These are phyloP conservation scores for Nomada ruficornis DNA, from an alignment of 2,888 invertebrate genomes.

Conservation along the genomic window DNA sequence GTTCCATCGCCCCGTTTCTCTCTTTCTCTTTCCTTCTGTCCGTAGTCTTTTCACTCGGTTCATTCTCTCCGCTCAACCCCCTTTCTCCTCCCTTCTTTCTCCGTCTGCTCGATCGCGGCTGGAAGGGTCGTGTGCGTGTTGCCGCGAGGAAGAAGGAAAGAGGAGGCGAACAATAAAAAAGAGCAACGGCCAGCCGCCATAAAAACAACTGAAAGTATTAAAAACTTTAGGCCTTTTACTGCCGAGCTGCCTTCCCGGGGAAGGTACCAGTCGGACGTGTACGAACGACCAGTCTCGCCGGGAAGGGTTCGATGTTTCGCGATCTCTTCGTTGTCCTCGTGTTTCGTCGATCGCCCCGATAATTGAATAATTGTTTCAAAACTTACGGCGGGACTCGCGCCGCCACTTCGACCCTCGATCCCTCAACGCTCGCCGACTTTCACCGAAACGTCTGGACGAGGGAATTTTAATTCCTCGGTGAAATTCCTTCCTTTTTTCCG, in stretches of 20 bases:
- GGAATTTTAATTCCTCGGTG: too few species aligned
- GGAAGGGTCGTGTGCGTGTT: conserved; percentile 59
- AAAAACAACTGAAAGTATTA: conserved; percentile 84
- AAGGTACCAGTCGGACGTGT: conserved; percentile 23
- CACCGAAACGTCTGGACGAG: too few species aligned
- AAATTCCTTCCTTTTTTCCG: too few species aligned
- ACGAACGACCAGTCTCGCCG: conserved; percentile 31
- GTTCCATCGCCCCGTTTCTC: conserved; percentile 41
- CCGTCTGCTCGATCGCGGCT: conserved; percentile 35
- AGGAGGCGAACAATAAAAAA: conserved; percentile 77
- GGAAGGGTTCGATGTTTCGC: not conserved
- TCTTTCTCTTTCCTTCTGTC: conserved; percentile 45
- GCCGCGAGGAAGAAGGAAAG: conserved; percentile 53
- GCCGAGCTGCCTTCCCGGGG: conserved; percentile 66
- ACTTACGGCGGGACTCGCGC: not conserved
- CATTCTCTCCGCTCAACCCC: conserved; percentile 11
- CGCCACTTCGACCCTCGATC: too few species aligned
- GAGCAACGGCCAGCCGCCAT: conserved; percentile 81
- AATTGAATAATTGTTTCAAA: conserved; percentile 35
- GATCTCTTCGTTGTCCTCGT: not conserved
- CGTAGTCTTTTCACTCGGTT: conserved; percentile 18
- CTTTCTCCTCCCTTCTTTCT: conserved; percentile 18
- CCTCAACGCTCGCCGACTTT: too few species aligned
- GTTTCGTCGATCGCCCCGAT: conserved; percentile 26
- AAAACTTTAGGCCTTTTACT: conserved; percentile 83